Percentiles rank a stretch among this genome's conserved stretches.
Conservation (phyloP, 2,888 invertebrate genomes). For the Mesorhabditis sp. region DNA sequence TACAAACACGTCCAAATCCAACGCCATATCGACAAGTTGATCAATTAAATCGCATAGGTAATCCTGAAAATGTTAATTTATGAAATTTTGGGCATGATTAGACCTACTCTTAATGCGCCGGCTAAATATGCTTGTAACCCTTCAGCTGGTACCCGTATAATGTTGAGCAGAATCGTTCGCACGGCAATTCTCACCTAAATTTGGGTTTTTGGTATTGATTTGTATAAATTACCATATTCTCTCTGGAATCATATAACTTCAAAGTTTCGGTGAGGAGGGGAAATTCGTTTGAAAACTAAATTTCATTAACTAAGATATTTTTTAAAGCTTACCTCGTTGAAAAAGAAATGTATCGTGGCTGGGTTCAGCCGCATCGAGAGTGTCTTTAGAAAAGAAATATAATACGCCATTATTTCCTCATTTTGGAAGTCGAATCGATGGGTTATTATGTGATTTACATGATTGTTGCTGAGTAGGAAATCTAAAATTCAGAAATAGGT, state of each 20-base stretch:
- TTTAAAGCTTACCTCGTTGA: conserved; percentile 75
- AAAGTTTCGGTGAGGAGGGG: conserved; percentile 97
- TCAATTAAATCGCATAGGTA: conserved; percentile 98
- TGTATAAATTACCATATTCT: conserved; percentile 75
- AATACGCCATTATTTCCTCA: conserved; percentile 83
- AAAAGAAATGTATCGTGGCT: conserved; percentile 98
- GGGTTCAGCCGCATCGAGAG: conserved; percentile 92
- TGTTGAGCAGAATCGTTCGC: conserved; percentile 90
- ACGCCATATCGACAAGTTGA: conserved; percentile 95
- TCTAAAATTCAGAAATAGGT: conserved; percentile 64
- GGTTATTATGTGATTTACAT: conserved; percentile 97
- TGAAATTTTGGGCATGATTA: neutral
- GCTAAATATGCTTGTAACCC: conserved; percentile 11
- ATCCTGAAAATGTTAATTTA: conserved; percentile 70
- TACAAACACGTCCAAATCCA: conserved; percentile 89
- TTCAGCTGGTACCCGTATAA: conserved; percentile 68
- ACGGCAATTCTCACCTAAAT: conserved; percentile 81
- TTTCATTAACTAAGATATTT: neutral
- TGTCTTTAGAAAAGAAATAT: conserved; percentile 97
- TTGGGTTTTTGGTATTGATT: neutral
- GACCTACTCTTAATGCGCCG: neutral
- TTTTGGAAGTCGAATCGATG: conserved; percentile 99
- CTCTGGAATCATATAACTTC: conserved; percentile 97
- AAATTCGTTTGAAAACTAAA: conserved; percentile 92
- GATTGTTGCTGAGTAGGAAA: conserved; percentile 97